Base-by-base conservation (phyloP, 1,140 invertebrate genomes). In the Pseudomyrmex sp. region DNA sequence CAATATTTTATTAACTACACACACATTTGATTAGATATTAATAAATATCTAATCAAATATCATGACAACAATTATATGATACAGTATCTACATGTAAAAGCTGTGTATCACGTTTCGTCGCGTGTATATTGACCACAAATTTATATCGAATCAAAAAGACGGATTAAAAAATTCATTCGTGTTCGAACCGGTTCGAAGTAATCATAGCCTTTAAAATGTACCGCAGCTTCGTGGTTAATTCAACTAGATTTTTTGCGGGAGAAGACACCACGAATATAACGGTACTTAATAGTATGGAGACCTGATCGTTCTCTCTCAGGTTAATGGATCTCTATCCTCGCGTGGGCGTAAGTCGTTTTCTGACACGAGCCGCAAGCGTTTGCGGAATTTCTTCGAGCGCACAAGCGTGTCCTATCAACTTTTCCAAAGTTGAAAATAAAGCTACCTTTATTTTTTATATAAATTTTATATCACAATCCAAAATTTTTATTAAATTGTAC, bases 271-370 rank as follows among this genome's bases (percentile, higher is more conserved):
- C 66, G 76, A 72, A 59, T 80, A 80, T 80, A 80, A 80, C 76
- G 76, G 76, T 59, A 80, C 66, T 80, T 80, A 80, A 80, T 80
- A 80, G 76, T 80, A 80, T 35, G 69, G 76, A 80, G 76, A 80
- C 76, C 44, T 54, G 76, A 80, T 80, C 76, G 76, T 80, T 80
- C 76, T 77, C 74, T 35, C 70, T 77, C 74, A 72, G 76, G 54
- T 80, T 80, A 80, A 80, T 80, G 76, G 76, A 80, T 80, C 76
- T 80, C 54, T 66, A 79, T 70, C 66, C 66, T 80, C 76, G 66
- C 66, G 76, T 80, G 76, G 76, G 76, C 44, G 76, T 80, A 80
- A 56, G 66, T 80, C 66, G 76, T 80, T 61, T 59, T 80, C 65
- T 72, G 76, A 79, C 76, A 61, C 76, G 56, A 80, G 76, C 76